These are phyloP conservation scores for Dysdera silvatica DNA, from an alignment of 1,140 invertebrate genomes.

Conservation along the genomic window DNA sequence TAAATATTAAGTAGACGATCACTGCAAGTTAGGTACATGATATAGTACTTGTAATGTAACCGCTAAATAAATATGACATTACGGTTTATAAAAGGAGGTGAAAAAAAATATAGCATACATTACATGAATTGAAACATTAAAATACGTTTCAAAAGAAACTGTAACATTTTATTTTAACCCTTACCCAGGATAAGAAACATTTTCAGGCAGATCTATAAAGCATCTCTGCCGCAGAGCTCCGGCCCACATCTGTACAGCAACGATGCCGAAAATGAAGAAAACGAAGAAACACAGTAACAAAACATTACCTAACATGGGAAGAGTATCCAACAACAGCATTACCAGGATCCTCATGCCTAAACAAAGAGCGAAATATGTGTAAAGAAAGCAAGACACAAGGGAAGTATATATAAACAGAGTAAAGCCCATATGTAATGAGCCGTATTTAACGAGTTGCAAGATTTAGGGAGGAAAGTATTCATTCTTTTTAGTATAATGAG, in stretches of 20 bases:
- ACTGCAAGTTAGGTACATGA: too few relatives aligned
- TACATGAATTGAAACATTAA: too few relatives aligned
- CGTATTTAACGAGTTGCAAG: too few relatives aligned
- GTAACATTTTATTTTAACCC: conserved; percentile 35
- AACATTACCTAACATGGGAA: conserved; percentile 98
- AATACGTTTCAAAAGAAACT: too few relatives aligned
- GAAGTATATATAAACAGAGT: too few relatives aligned
- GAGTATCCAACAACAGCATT: conserved; percentile 95
- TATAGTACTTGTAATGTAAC: not conserved
- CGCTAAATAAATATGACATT: not conserved
- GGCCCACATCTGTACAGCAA: conserved; percentile 98
- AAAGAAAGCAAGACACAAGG: not conserved
- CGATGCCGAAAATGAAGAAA: conserved; percentile 99
- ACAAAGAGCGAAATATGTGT: conserved; percentile 31
- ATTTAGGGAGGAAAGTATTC: too few relatives aligned
- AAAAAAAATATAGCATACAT: too few relatives aligned
- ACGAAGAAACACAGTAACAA: conserved; percentile 98
- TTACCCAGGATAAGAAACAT: conserved; percentile 42
- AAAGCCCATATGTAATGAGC: too few relatives aligned
- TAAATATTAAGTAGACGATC: too few relatives aligned
- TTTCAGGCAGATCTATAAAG: conserved; percentile 53
- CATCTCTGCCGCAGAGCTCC: conserved; percentile 90
- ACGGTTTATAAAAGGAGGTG: not conserved
- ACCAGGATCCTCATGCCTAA: conserved; percentile 96
- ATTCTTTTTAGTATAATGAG: too few relatives aligned